phyloP scores from a whole-genome alignment of 1,140 invertebrate species.

The Chymomyza costata region DNA sequence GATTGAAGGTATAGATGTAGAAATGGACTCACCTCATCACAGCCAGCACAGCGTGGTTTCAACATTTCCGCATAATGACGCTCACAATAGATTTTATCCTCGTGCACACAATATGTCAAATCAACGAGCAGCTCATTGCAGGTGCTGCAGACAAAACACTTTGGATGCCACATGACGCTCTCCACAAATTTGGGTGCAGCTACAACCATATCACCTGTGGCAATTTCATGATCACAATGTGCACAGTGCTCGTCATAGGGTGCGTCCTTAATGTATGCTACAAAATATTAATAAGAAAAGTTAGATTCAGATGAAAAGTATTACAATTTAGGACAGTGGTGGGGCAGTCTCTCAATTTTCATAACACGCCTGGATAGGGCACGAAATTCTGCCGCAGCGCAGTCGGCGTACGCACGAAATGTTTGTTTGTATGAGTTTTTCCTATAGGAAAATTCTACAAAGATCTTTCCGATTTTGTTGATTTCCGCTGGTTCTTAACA shows the following conservation, averaged over 20 bases:
- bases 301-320: background rate
- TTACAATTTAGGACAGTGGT: too few species aligned
- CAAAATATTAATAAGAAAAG: background rate
- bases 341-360: background rate
- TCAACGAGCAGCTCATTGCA: constrained; percentile 94
- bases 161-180: constrained; percentile 86
- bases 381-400: too few species aligned
- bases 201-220: constrained; percentile 76
- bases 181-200: constrained; percentile 77
- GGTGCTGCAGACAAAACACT: constrained; percentile 89
- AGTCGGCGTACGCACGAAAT: too few species aligned
- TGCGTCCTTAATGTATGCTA: constrained; percentile 73
- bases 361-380: too few species aligned
- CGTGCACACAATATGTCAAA: constrained; percentile 92
- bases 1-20: background rate
- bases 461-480: too few species aligned
- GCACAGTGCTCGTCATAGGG: constrained; percentile 75
- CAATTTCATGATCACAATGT: constrained; percentile 77
- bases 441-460: too few species aligned
- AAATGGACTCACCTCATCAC: constrained; percentile 91
- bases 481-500: too few species aligned
- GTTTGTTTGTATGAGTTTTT: too few species aligned
- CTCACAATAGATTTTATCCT: constrained; percentile 91
- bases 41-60: constrained; percentile 93
- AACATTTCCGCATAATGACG: constrained; percentile 95